Percentiles rank a stretch among this genome's conserved stretches.
phyloP scores from a whole-genome alignment of 2,888 invertebrate species.

The Dryadula phaetusa region DNA sequence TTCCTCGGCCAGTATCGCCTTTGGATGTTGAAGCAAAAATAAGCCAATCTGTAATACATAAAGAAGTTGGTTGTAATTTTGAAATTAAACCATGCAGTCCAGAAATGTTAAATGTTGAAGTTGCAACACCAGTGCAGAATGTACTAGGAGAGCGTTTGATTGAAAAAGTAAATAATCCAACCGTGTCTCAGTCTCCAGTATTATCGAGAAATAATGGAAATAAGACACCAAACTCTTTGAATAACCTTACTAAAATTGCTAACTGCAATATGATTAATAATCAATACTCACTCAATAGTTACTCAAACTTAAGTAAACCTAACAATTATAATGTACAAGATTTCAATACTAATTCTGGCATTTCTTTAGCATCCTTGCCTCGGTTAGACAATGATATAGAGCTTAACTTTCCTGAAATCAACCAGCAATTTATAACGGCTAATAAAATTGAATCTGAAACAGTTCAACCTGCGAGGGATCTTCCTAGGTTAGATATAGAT shows the following conservation, averaged over 20 bases:
- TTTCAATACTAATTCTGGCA: constrained; percentile 73
- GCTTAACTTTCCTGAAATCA: constrained; percentile 78
- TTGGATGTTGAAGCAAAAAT: constrained; percentile 82
- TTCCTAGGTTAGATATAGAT: constrained; percentile 55
- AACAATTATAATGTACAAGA: constrained; percentile 72
- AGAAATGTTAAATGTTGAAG: constrained; percentile 77
- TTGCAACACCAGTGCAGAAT: constrained; percentile 71
- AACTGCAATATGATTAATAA: constrained; percentile 74
- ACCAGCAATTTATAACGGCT: constrained; percentile 79
- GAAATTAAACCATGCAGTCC: constrained; percentile 82
- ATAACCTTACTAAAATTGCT: constrained; percentile 50
- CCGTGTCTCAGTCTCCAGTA: constrained; percentile 58
- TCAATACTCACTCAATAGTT: constrained; percentile 58
- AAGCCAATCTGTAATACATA: constrained; percentile 81
- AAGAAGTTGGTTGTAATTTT: constrained; percentile 82
- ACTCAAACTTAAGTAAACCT: constrained; percentile 59
- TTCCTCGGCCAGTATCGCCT: constrained; percentile 72
- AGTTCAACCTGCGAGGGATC: constrained; percentile 51
- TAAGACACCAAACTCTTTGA: constrained; percentile 45
- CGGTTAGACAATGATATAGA: constrained; percentile 78
- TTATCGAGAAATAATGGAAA: constrained; percentile 55
- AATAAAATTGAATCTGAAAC: constrained; percentile 65
- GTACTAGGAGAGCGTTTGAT: constrained; percentile 70
- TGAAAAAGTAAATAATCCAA: constrained; percentile 76
- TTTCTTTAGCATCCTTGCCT: constrained; percentile 76